A percentile compares a stretch with the other conserved stretches of the same genome.
Conservation (phyloP, 2,888 invertebrate genomes). For the Drosophila maculinotata region DNA sequence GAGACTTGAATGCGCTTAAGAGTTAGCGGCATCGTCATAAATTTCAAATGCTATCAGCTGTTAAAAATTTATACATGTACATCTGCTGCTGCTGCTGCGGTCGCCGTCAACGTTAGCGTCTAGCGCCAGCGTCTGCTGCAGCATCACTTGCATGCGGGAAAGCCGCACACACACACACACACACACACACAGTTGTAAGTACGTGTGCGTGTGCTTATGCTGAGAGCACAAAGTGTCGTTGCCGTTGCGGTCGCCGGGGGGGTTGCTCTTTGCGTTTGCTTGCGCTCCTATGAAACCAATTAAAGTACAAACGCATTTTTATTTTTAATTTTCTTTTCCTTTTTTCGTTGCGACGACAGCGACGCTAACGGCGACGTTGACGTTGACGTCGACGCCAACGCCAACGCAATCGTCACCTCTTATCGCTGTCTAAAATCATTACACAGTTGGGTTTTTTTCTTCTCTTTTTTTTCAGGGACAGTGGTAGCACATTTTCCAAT, state of each 20-base stretch:
- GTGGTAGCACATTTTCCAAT: slow-evolving; percentile 37
- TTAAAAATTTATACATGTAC: slow-evolving; percentile 63
- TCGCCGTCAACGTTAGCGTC: slow-evolving; percentile 13
- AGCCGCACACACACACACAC: slow-evolving; percentile 22
- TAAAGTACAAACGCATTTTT: slow-evolving; percentile 64
- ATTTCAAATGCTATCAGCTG: slow-evolving; percentile 73
- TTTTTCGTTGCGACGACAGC: slow-evolving; percentile 9
- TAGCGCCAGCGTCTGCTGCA: slow-evolving; percentile 38
- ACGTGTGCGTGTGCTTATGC: slow-evolving; percentile 21
- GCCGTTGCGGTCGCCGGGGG: slow-evolving; percentile 38
- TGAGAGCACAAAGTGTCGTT: slow-evolving; percentile 46
- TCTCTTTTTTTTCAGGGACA: slow-evolving; percentile 11
- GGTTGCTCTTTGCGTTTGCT: slow-evolving; percentile 35
- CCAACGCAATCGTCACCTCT: slow-evolving; percentile 35
- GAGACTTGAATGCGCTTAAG: slow-evolving; percentile 28
- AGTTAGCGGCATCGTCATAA: slow-evolving; percentile 59
- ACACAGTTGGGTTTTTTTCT: slow-evolving; percentile 20
- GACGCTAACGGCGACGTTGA: slow-evolving; percentile 27
- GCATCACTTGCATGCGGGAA: slow-evolving; percentile 48
- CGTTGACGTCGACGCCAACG: slow-evolving; percentile 25
- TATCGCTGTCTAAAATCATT: slow-evolving; percentile 56
- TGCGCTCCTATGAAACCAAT: slow-evolving; percentile 55
- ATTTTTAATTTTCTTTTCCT: slow-evolving; percentile 17
- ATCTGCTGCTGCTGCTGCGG: slow-evolving; percentile 51
- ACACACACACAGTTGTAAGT: neutral